phyloP scores from a whole-genome alignment of 2,797 vertebrate species.

The Fratercula arctica region DNA sequence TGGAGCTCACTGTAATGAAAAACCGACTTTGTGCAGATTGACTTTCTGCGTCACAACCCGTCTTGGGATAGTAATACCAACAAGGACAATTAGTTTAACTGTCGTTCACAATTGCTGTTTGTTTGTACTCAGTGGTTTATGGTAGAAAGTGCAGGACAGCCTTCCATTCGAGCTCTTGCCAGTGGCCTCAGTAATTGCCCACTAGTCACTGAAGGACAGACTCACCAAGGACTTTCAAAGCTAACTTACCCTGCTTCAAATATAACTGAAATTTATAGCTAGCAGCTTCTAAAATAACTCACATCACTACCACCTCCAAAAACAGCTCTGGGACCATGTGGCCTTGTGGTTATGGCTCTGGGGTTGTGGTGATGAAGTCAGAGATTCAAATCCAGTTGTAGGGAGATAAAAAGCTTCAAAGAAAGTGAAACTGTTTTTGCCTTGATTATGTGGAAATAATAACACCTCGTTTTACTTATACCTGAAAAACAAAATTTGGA shows the following conservation, averaged over 20 bases:
- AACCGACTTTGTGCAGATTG: constrained; percentile 1
- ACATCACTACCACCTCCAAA: constrained; percentile 50
- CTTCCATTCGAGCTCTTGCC: background rate
- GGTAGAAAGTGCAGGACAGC: background rate
- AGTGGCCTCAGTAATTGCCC: constrained; percentile 35
- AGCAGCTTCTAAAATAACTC: constrained; percentile 65
- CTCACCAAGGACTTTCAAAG: constrained; percentile 18
- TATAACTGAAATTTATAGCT: constrained; percentile 65
- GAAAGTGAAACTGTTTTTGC: constrained; percentile 47
- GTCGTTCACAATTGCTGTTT: background rate
- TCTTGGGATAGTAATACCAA: background rate
- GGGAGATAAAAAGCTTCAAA: constrained; percentile 68
- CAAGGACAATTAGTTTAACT: background rate
- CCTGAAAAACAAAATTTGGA: background rate
- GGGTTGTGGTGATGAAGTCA: constrained; percentile 66
- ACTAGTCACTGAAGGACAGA: background rate
- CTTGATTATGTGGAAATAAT: constrained; percentile 42
- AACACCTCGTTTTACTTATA: background rate
- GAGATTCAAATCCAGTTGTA: constrained; percentile 56
- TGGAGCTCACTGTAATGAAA: background rate
- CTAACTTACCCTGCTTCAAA: background rate
- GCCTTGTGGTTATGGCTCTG: constrained; percentile 69
- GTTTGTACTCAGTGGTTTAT: constrained; percentile 31
- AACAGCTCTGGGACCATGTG: constrained; percentile 49
- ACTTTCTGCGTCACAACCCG: constrained; percentile 10